Base-by-base conservation (phyloP, 2,888 invertebrate species). In the Yponomeuta evonymella region DNA sequence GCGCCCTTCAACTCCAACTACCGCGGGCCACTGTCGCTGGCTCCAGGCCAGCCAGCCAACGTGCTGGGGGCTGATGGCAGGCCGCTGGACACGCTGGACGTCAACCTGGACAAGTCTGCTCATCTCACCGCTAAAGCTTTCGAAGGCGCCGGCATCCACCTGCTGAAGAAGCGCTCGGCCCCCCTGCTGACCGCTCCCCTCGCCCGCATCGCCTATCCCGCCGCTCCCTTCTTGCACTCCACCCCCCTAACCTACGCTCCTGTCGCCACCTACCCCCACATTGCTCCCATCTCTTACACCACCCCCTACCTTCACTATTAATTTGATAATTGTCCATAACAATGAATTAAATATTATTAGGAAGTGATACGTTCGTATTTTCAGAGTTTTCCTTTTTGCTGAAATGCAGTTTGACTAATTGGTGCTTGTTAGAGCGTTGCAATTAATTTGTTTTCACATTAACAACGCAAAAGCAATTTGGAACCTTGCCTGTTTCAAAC, bases 31-130 rank as follows among this genome's bases (percentile, higher is more conserved):
- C 79, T 90, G 69, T 92, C 92, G 2, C 84, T 90, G 30, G 86
- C 86, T 69, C 90, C 89, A 58, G 86, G 88, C 36, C 90, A 90
- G 76, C 92, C 92, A 68, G 92, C 92, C 76, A 86, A 85, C 79
- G 81, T 91, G 72, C 77, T 90, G 71, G 89, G 79, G 6, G 83
- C 89, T 23, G 89, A 88, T 75, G 90, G 91, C 79, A 85, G 89
- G 78, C 90, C 90, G 8, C 80, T 91, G 43, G 90, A 90, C 76
- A 91, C 91, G 69, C 77, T 89, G 76, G 90, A 89, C 63, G 90
- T 91, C 33, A 90, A 90, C 82, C 73, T 89, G 80, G 90, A 90
- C 83, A 89, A 89, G 74, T 82, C 88, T 30, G 88, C 88, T 12
- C 90, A 90, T 79, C 77, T 79, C 77, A 86, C 87, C 65, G 88